These are phyloP conservation scores for Ceramica pisi DNA, from an alignment of 2,888 invertebrate genomes.

Conservation along the genomic window DNA sequence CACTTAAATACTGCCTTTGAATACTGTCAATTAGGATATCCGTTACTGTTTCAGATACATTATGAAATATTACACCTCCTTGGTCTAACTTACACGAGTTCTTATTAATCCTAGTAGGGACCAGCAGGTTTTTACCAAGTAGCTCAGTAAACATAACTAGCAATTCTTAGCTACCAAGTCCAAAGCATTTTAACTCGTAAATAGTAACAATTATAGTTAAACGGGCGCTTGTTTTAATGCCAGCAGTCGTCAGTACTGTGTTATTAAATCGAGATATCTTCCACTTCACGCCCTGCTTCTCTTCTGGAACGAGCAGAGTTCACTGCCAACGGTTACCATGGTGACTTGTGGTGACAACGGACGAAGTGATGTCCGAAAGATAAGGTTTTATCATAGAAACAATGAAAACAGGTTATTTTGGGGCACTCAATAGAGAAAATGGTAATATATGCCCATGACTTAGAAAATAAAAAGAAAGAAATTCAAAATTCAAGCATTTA, in stretches of 20 bases:
- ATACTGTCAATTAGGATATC: no score
- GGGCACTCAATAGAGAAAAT: neutral
- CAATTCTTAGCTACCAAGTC: neutral
- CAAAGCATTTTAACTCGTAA: slow-evolving; percentile 14
- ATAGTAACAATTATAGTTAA: slow-evolving; percentile 39
- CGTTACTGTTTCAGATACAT: no score
- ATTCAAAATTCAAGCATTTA: no score
- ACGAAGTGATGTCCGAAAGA: neutral
- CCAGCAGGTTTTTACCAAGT: neutral
- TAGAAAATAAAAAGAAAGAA: no score
- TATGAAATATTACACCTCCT: neutral
- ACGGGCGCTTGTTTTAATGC: slow-evolving; percentile 22
- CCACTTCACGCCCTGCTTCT: slow-evolving; percentile 37
- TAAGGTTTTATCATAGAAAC: neutral
- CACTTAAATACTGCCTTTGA: no score
- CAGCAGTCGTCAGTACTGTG: slow-evolving; percentile 28
- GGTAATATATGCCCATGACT: no score
- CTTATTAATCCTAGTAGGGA: neutral
- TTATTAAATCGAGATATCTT: slow-evolving; percentile 47
- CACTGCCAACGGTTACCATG: slow-evolving; percentile 19
- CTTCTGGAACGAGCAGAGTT: slow-evolving; percentile 21
- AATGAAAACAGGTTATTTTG: neutral
- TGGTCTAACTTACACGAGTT: neutral
- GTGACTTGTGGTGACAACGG: neutral
- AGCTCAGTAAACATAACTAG: neutral